These are phyloP conservation scores for Hemiscyllium ocellatum DNA, from an alignment of 2,113 vertebrate genomes.

Conservation along the genomic window DNA sequence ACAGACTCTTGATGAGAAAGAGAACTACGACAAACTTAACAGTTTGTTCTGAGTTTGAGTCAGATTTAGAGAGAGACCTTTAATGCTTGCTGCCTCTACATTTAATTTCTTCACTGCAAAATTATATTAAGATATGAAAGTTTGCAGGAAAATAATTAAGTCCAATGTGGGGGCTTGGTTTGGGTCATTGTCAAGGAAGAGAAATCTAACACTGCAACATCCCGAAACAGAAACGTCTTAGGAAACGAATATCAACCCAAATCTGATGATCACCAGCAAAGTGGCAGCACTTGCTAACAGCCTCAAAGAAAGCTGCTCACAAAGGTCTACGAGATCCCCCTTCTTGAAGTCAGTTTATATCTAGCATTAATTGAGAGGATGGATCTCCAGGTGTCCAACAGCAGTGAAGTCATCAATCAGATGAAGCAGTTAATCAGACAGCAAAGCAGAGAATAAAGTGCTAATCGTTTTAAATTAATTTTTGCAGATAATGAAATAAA, in stretches of 20 bases:
- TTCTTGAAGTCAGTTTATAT: too few relatives aligned
- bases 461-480: too few relatives aligned
- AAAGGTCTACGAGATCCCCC: too few relatives aligned
- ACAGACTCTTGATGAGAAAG: not conserved
- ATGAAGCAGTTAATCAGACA: too few relatives aligned
- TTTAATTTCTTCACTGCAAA: not conserved
- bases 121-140: not conserved
- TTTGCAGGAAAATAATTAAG: not conserved
- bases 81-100: not conserved
- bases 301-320: too few relatives aligned
- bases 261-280: too few relatives aligned
- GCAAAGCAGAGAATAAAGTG: too few relatives aligned
- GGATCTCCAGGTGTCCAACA: too few relatives aligned
- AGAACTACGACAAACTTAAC: not conserved
- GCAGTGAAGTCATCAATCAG: too few relatives aligned
- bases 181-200: not conserved
- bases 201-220: not conserved
- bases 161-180: not conserved
- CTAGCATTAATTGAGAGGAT: too few relatives aligned
- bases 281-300: too few relatives aligned
- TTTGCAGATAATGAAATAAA: too few relatives aligned
- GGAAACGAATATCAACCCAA: not conserved
- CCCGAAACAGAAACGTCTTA: not conserved
- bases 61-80: not conserved
- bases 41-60: not conserved